Percentiles rank a stretch among this genome's conserved stretches.
Evolutionary conservation across 2,797 vertebrate genomes (phyloP).

Genomic region (Hyperoplus immaculatus): DNA sequence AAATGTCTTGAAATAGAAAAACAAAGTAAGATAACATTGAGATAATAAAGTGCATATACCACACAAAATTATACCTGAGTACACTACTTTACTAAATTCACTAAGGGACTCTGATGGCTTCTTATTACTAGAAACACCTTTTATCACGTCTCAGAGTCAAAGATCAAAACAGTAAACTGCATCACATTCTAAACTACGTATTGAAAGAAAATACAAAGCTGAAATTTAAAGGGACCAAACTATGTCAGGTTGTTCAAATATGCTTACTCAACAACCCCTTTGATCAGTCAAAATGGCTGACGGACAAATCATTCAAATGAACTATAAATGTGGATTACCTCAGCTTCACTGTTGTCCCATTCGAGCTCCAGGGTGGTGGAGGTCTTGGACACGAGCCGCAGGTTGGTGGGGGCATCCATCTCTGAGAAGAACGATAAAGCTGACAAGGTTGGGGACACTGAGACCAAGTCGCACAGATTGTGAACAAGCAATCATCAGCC

Average conservation of each 20-base stretch:
- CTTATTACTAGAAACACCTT: no score
- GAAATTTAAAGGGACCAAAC: not conserved
- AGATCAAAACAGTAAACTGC: not conserved
- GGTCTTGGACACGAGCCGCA: slow-evolving; percentile 89
- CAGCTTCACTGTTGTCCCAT: slow-evolving; percentile 98
- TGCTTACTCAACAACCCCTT: not conserved
- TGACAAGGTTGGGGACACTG: slow-evolving; percentile 83
- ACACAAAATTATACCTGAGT: not conserved
- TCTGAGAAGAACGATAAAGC: slow-evolving; percentile 89
- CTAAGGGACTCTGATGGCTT: no score
- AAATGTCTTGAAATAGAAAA: not conserved
- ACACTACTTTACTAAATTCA: no score
- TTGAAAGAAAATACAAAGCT: slow-evolving; percentile 1
- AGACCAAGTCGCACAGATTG: slow-evolving; percentile 78
- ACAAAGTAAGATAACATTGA: not conserved
- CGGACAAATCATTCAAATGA: not conserved
- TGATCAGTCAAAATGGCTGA: slow-evolving; percentile 2
- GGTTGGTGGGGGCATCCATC: slow-evolving; percentile 97
- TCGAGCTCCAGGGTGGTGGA: slow-evolving; percentile 91
- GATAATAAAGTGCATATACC: not conserved
- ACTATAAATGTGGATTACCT: slow-evolving; percentile 67
- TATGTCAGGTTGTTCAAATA: not conserved
- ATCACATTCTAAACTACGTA: not conserved
- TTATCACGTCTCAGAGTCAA: not conserved
- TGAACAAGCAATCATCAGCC: slow-evolving; percentile 63